Conservation (phyloP, 92 coral and sea anemone genomes). For the Micromussa lordhowensis region DNA sequence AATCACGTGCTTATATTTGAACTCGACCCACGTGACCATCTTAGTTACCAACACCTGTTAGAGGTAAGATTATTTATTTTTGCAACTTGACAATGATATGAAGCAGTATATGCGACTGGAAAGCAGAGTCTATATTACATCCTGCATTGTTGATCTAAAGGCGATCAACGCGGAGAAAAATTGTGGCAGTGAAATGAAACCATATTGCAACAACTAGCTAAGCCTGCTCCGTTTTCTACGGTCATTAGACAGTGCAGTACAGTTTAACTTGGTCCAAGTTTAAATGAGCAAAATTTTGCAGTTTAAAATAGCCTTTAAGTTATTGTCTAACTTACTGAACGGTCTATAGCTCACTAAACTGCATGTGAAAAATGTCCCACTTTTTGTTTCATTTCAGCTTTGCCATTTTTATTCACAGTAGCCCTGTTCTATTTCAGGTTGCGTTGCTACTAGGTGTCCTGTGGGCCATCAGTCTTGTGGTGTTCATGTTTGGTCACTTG, state of each 20-base stretch:
- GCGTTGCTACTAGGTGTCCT: conserved; percentile 82
- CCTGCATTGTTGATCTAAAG: neutral
- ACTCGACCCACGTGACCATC: conserved; percentile 93
- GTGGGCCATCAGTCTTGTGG: conserved; percentile 84
- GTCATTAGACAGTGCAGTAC: too few relatives aligned
- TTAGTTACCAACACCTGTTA: conserved; percentile 89
- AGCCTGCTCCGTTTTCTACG: too few relatives aligned
- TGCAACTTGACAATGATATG: neutral
- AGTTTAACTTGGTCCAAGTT: too few relatives aligned
- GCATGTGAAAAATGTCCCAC: neutral
- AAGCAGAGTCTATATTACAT: neutral
- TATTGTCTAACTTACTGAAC: too few relatives aligned
- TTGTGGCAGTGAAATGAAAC: neutral
- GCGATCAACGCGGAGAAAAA: neutral
- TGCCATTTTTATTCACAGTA: neutral
- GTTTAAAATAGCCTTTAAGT: too few relatives aligned
- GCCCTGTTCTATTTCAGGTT: conserved; percentile 60
- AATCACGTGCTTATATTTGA: conserved; percentile 98
- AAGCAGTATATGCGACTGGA: neutral
- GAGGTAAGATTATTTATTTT: conserved; percentile 65
- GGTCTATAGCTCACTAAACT: too few relatives aligned
- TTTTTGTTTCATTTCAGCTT: too few relatives aligned
- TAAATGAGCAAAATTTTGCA: too few relatives aligned
- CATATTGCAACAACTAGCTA: neutral
- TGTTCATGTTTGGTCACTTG: conserved; percentile 73